These are phyloP conservation scores for Callocephalon fimbriatum DNA, from an alignment of 2,113 vertebrate species.

Conservation along the genomic window DNA sequence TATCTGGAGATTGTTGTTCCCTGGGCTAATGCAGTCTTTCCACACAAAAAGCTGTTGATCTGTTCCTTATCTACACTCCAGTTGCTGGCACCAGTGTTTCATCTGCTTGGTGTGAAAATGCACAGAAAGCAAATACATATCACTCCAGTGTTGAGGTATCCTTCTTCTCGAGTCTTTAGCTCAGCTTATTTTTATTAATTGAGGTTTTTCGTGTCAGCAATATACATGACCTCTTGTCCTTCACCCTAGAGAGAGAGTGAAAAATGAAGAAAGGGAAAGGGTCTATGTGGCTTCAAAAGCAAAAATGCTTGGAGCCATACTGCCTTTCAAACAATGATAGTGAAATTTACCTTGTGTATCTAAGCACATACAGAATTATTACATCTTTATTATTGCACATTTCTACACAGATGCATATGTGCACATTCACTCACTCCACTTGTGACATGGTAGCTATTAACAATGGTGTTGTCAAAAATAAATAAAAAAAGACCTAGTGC, in stretches of 20 bases:
- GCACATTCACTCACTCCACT: background rate
- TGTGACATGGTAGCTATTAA: background rate
- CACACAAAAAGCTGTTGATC: conserved; percentile 59
- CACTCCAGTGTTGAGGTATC: conserved; percentile 5
- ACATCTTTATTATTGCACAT: background rate
- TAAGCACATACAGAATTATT: background rate
- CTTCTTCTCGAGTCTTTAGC: conserved; percentile 36
- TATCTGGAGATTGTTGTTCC: conserved; percentile 58
- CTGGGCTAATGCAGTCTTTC: conserved; percentile 70
- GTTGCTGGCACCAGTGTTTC: conserved; percentile 67
- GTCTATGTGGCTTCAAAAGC: background rate
- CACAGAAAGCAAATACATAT: conserved; percentile 42
- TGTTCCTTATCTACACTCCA: conserved; percentile 64
- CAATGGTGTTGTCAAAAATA: background rate
- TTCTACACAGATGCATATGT: background rate
- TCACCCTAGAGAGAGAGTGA: background rate
- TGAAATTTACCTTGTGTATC: background rate
- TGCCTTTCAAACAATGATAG: conserved; percentile 1
- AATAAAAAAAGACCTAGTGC: background rate
- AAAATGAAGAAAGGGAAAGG: conserved; percentile 20
- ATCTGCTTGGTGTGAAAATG: conserved; percentile 61
- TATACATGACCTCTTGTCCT: background rate
- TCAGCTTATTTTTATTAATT: conserved; percentile 49
- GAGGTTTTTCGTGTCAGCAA: conserved; percentile 6
- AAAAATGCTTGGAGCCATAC: background rate